Evolutionary conservation across 2,113 vertebrate genomes (phyloP), one percentile per base, ranked within the genome.

Genomic region (Misgurnus anguillicaudatus): DNA sequence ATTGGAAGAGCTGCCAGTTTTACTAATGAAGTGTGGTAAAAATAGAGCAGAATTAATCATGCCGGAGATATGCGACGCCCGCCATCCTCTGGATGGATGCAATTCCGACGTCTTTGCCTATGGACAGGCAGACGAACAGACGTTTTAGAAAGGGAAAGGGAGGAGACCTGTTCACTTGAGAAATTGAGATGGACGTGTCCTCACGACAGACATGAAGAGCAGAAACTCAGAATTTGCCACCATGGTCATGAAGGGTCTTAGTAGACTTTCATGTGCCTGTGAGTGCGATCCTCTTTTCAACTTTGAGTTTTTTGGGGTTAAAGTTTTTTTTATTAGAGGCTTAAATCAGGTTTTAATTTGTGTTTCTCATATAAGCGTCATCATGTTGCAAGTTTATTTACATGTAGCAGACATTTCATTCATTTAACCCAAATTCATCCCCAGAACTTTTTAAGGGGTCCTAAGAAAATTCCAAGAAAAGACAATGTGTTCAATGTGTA

Each of bases 1-100:
- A 63, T 79, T 6, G 60, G 47, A 66, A 24, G 58, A 24, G 41
- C 61, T 62, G 77, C 64, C 60, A 72, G 19, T 71, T 51, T 63
- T 72, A 72, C 57, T 79, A 72, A 58, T 24, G 51, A 60, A 51
- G 24, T 6, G 53, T 19, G 51, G 13, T 58, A 73, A 82, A 78
- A 68, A 74, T 58, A 74, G 70, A 77, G 9, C 16, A 10, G 16
- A 78, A 73, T 74, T 82, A 77, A 73, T 77, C 76, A 79, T 45
- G 39, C 58, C 6, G 42, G 65, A 66, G 48, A 72, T 60, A 70
- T 17, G 4, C 45, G 14, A 3, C 8, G 58, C 47, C 51, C 53
- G 47, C 61, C 58, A 47, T 79, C 68, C 67, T 72, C 48, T 63
- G 78, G 78, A 55, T 63, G 48, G 60, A 53, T 47, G 41, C 3